Percentiles rank a stretch among this genome's conserved stretches.
These are phyloP conservation scores for Chloroceryle aenea DNA, from an alignment of 2,113 vertebrate species.

Conservation along the genomic window DNA sequence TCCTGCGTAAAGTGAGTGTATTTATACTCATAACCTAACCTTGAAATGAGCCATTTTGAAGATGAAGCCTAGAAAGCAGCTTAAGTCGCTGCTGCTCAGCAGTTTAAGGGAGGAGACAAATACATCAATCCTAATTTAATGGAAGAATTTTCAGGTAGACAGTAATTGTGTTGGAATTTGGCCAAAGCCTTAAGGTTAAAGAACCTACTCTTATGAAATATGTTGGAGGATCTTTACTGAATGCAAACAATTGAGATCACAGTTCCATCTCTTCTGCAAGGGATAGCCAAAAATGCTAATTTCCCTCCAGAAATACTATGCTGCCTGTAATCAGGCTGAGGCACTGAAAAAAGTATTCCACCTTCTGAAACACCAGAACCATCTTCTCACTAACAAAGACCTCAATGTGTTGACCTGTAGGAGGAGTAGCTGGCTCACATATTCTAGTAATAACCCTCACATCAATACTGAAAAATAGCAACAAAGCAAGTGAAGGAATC, in stretches of 20 bases:
- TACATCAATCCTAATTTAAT: not conserved
- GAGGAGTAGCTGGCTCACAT: conserved; percentile 42
- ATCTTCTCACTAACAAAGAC: not conserved
- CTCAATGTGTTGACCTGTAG: conserved; percentile 1
- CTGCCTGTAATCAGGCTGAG: not conserved
- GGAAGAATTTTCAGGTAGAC: conserved; percentile 23
- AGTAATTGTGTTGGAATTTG: conserved; percentile 40
- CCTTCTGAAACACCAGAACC: not conserved
- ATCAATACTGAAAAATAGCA: not conserved
- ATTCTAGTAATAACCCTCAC: not conserved
- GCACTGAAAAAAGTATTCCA: not conserved
- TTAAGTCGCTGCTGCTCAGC: not conserved
- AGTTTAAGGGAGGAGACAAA: not conserved
- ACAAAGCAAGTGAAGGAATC: not conserved
- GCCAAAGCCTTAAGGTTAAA: conserved; percentile 34
- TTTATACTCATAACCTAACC: not conserved
- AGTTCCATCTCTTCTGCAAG: not conserved
- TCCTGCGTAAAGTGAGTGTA: not conserved
- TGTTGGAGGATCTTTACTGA: not conserved
- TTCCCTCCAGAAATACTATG: not conserved
- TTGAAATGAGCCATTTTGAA: not conserved
- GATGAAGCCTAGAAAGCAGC: not conserved
- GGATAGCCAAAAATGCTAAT: not conserved
- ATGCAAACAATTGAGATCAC: not conserved
- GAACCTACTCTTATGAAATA: not conserved